Percentiles rank a stretch among this genome's conserved stretches.
phyloP scores from a whole-genome alignment of 2,113 vertebrate species.

The Osmerus mordax region DNA sequence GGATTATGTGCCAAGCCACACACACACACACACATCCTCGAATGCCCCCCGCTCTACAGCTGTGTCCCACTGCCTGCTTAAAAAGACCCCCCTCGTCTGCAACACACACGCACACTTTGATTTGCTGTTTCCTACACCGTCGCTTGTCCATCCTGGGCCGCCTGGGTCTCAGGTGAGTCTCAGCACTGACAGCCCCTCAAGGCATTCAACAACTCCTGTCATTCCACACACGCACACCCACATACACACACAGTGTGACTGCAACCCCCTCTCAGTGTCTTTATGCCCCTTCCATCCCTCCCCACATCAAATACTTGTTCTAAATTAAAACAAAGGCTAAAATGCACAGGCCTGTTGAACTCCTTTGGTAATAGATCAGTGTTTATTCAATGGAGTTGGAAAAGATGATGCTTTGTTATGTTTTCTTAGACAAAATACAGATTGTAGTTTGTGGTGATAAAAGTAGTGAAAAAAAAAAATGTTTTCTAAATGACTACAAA shows the following conservation, averaged over 20 bases:
- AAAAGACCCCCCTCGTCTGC: neutral
- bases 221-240: too few species aligned
- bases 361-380: neutral
- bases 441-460: neutral
- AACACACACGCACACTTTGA: constrained; percentile 53
- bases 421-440: neutral
- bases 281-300: neutral
- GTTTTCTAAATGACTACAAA: too few species aligned
- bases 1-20: constrained; percentile 49
- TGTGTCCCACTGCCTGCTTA: constrained; percentile 5
- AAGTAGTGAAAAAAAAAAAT: neutral
- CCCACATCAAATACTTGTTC: neutral
- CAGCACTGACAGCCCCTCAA: constrained; percentile 51
- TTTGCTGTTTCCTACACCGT: constrained; percentile 41
- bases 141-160: constrained; percentile 38
- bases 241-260: too few species aligned
- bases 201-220: constrained; percentile 52
- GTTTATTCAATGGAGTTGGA: neutral
- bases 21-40: constrained; percentile 27
- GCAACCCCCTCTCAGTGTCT: constrained; percentile 15
- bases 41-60: constrained; percentile 25
- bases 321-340: neutral
- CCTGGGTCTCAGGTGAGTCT: constrained; percentile 33
- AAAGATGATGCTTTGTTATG: neutral
- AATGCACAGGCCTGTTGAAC: neutral